Evolutionary conservation across 2,888 invertebrate genomes (phyloP).

Genomic region (Candidula unifasciata): DNA sequence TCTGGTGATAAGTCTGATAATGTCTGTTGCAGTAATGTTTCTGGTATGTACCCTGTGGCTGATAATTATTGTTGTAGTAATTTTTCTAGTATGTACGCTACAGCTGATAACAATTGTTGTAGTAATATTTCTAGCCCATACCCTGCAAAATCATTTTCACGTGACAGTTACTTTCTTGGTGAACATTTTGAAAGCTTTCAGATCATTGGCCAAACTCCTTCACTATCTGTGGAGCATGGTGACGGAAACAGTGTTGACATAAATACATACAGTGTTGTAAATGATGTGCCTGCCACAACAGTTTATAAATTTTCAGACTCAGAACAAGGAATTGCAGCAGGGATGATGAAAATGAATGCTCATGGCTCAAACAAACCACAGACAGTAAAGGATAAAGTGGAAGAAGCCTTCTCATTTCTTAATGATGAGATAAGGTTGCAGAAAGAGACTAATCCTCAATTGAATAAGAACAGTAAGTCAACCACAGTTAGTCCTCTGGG

Average conservation of each 20-base stretch:
- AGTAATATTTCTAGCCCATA: not conserved
- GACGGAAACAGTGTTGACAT: not conserved
- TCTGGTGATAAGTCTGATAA: not conserved
- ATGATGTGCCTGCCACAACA: not conserved
- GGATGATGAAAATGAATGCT: not conserved
- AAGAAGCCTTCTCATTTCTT: constrained; percentile 33
- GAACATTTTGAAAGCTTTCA: not conserved
- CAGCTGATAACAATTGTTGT: not conserved
- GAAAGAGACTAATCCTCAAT: not conserved
- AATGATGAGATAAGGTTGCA: constrained; percentile 33
- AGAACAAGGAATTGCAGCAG: not conserved
- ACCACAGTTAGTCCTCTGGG: not conserved
- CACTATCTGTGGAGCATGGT: not conserved
- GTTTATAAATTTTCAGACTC: not conserved
- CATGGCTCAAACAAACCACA: not conserved
- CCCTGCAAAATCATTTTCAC: not conserved
- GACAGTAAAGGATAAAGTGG: constrained; percentile 1
- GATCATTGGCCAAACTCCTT: not conserved
- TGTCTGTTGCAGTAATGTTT: not conserved
- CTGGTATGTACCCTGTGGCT: not conserved
- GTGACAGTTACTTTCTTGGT: not conserved
- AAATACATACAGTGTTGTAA: not conserved
- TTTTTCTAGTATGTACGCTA: too few relatives aligned
- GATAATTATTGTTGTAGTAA: not conserved
- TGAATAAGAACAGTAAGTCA: too few relatives aligned